Conservation (phyloP, 2,888 invertebrate species). For the Oligia strigilis region DNA sequence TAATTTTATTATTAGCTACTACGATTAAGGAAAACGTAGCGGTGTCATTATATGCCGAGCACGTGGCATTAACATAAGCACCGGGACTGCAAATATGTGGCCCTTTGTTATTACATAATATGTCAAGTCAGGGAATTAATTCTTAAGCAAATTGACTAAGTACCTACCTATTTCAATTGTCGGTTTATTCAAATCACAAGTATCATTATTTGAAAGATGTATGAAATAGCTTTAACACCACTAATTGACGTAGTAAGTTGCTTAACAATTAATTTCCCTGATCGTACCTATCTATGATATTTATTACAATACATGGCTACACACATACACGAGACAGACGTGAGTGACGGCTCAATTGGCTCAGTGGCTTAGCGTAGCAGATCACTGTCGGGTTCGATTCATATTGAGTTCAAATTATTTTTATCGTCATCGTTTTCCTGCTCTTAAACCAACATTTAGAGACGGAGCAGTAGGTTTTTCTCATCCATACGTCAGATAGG, state of each 20-base stretch:
- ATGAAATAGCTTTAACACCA: neutral
- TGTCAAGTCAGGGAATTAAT: neutral
- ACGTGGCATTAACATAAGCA: conserved; percentile 28
- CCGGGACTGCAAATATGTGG: conserved; percentile 14
- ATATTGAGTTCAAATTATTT: neutral
- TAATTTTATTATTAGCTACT: conserved; percentile 29
- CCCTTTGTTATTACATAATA: neutral
- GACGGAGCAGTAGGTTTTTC: neutral
- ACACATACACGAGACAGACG: neutral
- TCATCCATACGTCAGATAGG: neutral
- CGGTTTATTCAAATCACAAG: neutral
- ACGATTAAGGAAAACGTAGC: conserved; percentile 37
- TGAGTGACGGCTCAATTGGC: neutral
- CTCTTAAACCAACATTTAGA: neutral
- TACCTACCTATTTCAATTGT: too few relatives aligned
- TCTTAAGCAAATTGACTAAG: neutral
- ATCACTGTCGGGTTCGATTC: neutral
- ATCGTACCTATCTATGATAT: neutral
- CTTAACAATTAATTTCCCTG: neutral
- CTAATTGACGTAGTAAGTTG: neutral
- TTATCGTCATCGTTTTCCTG: neutral
- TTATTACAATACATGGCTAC: neutral
- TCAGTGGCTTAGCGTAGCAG: neutral
- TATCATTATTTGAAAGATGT: neutral
- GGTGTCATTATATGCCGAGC: conserved; percentile 23